Evolutionary conservation across 2,113 vertebrate genomes (phyloP).

Genomic region (Channa argus): DNA sequence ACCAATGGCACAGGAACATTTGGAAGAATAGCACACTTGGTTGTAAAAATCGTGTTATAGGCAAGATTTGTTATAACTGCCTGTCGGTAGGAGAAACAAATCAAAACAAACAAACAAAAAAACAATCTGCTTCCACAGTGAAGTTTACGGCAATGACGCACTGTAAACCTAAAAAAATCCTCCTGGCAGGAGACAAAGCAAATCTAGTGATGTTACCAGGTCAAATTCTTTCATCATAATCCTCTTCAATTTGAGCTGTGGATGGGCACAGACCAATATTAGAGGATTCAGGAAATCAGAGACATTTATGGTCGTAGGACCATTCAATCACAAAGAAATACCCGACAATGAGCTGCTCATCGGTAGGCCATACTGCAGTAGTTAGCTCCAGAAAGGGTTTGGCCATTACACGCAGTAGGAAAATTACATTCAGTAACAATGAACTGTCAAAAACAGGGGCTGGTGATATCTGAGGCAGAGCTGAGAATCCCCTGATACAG

Average conservation of each 20-base stretch:
- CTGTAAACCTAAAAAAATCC: slow-evolving; percentile 49
- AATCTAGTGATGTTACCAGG: slow-evolving; percentile 36
- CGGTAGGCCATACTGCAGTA: neutral
- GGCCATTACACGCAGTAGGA: slow-evolving; percentile 17
- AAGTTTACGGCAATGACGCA: slow-evolving; percentile 21
- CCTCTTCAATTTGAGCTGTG: slow-evolving; percentile 17
- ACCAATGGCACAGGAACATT: slow-evolving; percentile 51
- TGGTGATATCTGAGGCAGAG: slow-evolving; percentile 50
- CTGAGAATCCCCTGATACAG: slow-evolving; percentile 33
- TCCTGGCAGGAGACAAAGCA: slow-evolving; percentile 32
- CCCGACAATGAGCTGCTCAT: slow-evolving; percentile 19
- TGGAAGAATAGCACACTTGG: slow-evolving; percentile 36
- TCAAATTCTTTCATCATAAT: slow-evolving; percentile 48
- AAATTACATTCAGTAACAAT: slow-evolving; percentile 74
- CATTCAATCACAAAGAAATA: slow-evolving; percentile 40
- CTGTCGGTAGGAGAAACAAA: slow-evolving; percentile 7
- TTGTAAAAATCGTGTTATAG: slow-evolving; percentile 31
- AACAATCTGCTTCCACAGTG: neutral
- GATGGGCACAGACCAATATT: slow-evolving; percentile 24
- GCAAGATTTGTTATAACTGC: slow-evolving; percentile 25
- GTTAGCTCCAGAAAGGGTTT: slow-evolving; percentile 24
- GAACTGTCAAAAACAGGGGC: slow-evolving; percentile 29
- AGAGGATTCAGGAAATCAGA: slow-evolving; percentile 51
- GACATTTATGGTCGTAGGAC: slow-evolving; percentile 36
- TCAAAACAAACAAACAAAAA: neutral